These are phyloP conservation scores for Chamaetylas fuelleborni DNA, from an alignment of 2,113 vertebrate genomes.

Conservation along the genomic window DNA sequence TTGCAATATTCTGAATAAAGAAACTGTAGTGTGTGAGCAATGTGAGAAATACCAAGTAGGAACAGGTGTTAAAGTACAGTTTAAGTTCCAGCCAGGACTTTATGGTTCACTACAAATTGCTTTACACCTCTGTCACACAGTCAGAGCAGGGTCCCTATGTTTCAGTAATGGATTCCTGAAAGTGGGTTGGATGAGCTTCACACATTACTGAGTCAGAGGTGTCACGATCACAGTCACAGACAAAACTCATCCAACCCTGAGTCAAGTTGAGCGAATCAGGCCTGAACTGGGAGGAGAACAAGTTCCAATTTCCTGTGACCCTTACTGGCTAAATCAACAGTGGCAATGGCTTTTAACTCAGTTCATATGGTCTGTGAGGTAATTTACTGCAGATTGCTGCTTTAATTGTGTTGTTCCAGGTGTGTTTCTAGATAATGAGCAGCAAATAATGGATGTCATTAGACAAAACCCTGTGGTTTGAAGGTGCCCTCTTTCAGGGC, in stretches of 20 bases:
- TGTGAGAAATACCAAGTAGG: not conserved
- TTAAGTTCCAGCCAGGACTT: not conserved
- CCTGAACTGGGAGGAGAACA: not conserved
- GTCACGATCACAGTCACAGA: not conserved
- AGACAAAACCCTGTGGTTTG: not conserved
- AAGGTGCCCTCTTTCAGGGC: not conserved
- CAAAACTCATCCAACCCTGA: not conserved
- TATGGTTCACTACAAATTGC: not conserved
- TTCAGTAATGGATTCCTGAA: not conserved
- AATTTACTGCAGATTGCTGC: not conserved
- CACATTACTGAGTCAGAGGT: not conserved
- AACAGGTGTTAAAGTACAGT: not conserved
- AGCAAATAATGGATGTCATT: not conserved
- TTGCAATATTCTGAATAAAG: not conserved
- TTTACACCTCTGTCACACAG: not conserved
- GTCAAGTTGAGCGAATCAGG: accelerated
- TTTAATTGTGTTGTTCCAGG: conserved; percentile 1
- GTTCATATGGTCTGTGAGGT: not conserved
- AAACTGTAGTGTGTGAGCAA: not conserved
- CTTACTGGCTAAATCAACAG: not conserved
- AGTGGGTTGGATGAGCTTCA: not conserved
- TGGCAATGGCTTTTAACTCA: not conserved
- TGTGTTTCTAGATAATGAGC: conserved; percentile 23
- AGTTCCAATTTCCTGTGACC: not conserved
- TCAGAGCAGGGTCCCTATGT: not conserved